Evolutionary conservation across 2,888 invertebrate species (phyloP), one percentile per base, ranked within the genome.

Genomic region (Cephus rjabovi): DNA sequence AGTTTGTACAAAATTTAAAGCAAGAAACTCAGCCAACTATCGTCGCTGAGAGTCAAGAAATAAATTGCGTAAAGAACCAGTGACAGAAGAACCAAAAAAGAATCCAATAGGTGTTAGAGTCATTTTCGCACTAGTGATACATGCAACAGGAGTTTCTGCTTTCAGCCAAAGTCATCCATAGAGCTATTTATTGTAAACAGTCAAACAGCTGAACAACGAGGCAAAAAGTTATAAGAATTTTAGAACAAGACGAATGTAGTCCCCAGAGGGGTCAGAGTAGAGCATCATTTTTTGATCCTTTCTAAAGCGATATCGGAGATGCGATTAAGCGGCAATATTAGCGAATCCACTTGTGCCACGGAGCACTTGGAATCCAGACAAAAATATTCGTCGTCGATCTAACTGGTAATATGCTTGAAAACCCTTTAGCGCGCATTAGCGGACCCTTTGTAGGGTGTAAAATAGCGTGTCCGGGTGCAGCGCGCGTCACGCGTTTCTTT

Each of bases 401-500:
- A 70, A 74, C 79, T 71, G 70, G 40, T 23, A 71, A 73, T 69
- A 75, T 70, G 69, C 77, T 74, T 56, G 73, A 76, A 76, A 74
- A 77, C 77, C 74, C 81, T 76, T 77, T 74, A 77, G 74, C 34
- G 73, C 75, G 76, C 79, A 80, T 80, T 84, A 80, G 76, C 77
- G 81, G 69, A 75, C 80, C 82, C 81, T 84, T 85, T 83, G 82
- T 85, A 75, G 80, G 70, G 69, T 75, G 79, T 77, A 80, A 81
- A 82, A 82, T 79, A 79, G 77, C 79, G 76, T 73, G 78, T 75
- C 75, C 76, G 77, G 78, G 77, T 81, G 80, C 78, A 82, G 78
- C 83, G 77, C 79, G 76, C 76, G 74, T 37, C 56, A 73, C 34
- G 77, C 79, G 80, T 79, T 83, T 82, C 84, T 83, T 87, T 86